A percentile compares a stretch with the other conserved stretches of the same genome.
Conservation (phyloP, 2,113 vertebrate genomes). For the Lucifuga dentata region DNA sequence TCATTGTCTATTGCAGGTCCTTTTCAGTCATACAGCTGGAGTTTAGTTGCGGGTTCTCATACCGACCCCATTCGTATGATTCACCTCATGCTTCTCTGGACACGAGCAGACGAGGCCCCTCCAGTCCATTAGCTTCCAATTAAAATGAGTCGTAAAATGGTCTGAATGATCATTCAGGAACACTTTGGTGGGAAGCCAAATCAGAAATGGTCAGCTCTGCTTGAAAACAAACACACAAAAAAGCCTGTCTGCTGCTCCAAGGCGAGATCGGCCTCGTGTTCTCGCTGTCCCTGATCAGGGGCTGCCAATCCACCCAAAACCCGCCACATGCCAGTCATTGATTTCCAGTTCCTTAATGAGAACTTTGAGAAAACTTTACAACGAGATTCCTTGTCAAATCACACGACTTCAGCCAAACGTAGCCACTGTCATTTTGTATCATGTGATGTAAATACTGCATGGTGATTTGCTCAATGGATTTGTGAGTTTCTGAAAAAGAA, state of each 20-base stretch:
- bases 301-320: too few relatives aligned
- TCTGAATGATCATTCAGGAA: slow-evolving; percentile 47
- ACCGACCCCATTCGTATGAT: slow-evolving; percentile 50
- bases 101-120: slow-evolving; percentile 64
- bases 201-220: slow-evolving; percentile 22
- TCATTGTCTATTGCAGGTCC: slow-evolving; percentile 24
- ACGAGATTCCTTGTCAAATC: too few relatives aligned
- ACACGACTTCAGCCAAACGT: too few relatives aligned
- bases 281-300: neutral
- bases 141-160: slow-evolving; percentile 64
- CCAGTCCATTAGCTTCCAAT: slow-evolving; percentile 72
- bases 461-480: too few relatives aligned
- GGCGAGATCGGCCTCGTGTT: slow-evolving; percentile 19
- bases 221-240: slow-evolving; percentile 14
- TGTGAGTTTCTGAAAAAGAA: too few relatives aligned
- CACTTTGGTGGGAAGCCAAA: slow-evolving; percentile 50
- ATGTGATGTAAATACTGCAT: too few relatives aligned
- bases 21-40: slow-evolving; percentile 27
- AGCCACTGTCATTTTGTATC: too few relatives aligned
- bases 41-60: slow-evolving; percentile 24
- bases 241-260: neutral
- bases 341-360: too few relatives aligned
- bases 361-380: too few relatives aligned
- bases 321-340: too few relatives aligned
- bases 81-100: slow-evolving; percentile 60